Conservation (phyloP, 2,113 vertebrate genomes). For the Campylomormyrus tamandua region DNA sequence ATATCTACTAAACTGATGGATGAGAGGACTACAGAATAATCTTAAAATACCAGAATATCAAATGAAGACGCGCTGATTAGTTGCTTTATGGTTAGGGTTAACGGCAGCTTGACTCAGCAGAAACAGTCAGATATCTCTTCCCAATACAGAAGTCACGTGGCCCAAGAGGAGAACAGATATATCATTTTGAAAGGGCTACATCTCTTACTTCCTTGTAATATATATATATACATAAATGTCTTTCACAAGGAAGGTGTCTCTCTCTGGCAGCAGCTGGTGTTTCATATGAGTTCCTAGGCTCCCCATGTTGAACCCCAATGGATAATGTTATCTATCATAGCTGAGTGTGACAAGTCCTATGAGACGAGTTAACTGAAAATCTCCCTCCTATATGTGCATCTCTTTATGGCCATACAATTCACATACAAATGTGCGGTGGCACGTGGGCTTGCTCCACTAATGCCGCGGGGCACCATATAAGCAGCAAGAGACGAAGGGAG, state of each 20-base stretch:
- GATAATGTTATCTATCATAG: neutral
- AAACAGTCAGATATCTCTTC: neutral
- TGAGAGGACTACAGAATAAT: neutral
- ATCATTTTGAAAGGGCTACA: neutral
- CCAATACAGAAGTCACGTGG: neutral
- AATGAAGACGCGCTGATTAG: neutral
- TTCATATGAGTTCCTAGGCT: neutral
- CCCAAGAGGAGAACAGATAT: neutral
- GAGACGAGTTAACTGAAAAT: neutral
- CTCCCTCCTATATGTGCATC: neutral
- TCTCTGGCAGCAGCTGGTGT: neutral
- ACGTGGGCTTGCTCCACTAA: neutral
- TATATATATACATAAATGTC: neutral
- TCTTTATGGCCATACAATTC: neutral
- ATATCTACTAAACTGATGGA: neutral
- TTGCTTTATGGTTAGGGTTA: neutral
- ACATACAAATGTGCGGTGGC: neutral
- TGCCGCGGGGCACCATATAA: neutral
- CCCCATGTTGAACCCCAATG: neutral
- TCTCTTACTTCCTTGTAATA: neutral
- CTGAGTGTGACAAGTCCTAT: neutral
- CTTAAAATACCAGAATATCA: neutral
- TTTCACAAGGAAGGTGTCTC: neutral
- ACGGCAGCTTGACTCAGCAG: neutral
- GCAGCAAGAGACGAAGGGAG: neutral